Evolutionary conservation across 2,797 vertebrate species (phyloP).

Genomic region (Enteromius viviparus): DNA sequence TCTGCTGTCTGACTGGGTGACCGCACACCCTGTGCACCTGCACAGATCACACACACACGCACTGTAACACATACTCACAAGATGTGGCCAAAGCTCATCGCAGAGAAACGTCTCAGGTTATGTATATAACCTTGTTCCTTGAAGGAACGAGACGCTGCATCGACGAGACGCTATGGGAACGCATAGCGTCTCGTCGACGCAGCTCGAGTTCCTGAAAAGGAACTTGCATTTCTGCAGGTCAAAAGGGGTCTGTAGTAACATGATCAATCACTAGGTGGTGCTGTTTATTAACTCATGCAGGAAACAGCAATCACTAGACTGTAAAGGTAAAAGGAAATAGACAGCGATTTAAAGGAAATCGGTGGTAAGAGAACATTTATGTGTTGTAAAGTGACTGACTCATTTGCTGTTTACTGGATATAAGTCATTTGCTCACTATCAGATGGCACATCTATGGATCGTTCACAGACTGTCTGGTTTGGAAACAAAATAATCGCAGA

Average conservation of each 20-base stretch:
- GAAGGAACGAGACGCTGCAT: too few relatives aligned
- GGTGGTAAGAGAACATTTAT: not conserved
- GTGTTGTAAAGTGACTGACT: not conserved
- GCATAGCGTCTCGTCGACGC: too few relatives aligned
- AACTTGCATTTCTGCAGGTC: not conserved
- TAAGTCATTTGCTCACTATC: not conserved
- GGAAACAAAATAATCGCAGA: not conserved
- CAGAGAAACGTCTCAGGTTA: too few relatives aligned
- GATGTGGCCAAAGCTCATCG: not conserved
- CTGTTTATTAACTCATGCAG: conserved; percentile 31
- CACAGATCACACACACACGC: conserved; percentile 18
- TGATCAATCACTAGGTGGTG: conserved; percentile 67
- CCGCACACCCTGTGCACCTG: conserved; percentile 86
- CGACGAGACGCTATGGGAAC: too few relatives aligned
- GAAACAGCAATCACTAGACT: not conserved
- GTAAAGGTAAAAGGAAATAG: not conserved
- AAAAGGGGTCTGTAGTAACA: conserved; percentile 43
- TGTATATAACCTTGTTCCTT: too few relatives aligned
- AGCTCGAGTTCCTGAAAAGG: too few relatives aligned
- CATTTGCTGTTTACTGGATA: not conserved
- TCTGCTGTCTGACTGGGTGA: conserved; percentile 70
- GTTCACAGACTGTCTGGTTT: not conserved
- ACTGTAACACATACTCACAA: not conserved
- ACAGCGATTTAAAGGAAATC: not conserved
- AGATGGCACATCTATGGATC: not conserved